Percentiles rank a stretch among this genome's conserved stretches.
These are phyloP conservation scores for Heliconius aoede DNA, from an alignment of 2,888 invertebrate genomes.

Conservation along the genomic window DNA sequence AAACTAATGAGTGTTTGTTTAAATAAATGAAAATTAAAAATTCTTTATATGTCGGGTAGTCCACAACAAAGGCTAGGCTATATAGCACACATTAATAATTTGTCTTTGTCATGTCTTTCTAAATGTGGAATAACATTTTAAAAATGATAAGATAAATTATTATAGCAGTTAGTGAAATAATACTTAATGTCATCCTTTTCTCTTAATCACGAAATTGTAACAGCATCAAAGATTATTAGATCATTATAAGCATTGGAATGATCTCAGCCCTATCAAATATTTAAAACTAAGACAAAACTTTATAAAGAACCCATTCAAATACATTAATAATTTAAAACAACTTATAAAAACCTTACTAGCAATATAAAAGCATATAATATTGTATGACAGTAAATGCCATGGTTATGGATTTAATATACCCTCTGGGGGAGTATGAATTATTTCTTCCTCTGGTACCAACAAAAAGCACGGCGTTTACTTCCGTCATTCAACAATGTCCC, in stretches of 20 bases:
- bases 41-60: too few relatives aligned
- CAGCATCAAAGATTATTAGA: slow-evolving; percentile 49
- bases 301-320: slow-evolving; percentile 53
- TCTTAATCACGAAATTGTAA: slow-evolving; percentile 59
- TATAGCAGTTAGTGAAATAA: neutral
- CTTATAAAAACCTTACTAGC: slow-evolving; percentile 32
- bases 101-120: too few relatives aligned
- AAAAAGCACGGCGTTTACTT: neutral
- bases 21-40: too few relatives aligned
- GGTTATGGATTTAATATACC: too few relatives aligned
- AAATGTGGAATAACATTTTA: too few relatives aligned
- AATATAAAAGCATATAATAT: neutral
- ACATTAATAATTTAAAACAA: slow-evolving; percentile 27
- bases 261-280: slow-evolving; percentile 59
- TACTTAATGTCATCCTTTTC: neutral
- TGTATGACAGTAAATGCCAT: neutral
- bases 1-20: too few relatives aligned
- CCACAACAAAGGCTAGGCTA: too few relatives aligned
- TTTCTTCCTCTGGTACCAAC: neutral
- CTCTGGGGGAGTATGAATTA: neutral
- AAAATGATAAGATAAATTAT: neutral
- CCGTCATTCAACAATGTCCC: neutral
- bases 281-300: slow-evolving; percentile 35
- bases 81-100: too few relatives aligned
- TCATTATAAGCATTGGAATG: slow-evolving; percentile 72